Conservation (phyloP, 2,113 vertebrate genomes). For the Corythornis madagascariensis region DNA sequence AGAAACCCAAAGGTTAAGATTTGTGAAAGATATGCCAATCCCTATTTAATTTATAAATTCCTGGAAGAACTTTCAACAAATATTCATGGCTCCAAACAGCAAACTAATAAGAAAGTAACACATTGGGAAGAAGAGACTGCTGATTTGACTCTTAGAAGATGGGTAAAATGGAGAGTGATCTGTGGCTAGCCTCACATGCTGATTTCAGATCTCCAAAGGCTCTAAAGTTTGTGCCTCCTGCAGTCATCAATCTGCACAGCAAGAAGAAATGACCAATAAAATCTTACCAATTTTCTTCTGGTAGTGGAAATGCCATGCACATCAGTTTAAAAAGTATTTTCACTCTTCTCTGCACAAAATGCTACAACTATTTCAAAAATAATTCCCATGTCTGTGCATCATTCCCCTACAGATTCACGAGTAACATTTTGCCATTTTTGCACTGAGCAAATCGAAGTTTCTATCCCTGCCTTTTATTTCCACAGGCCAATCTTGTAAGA, state of each 20-base stretch:
- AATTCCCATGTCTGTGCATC: neutral
- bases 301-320: neutral
- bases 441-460: neutral
- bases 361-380: neutral
- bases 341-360: neutral
- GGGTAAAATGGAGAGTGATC: neutral
- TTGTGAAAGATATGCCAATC: neutral
- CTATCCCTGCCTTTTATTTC: neutral
- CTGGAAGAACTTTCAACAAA: neutral
- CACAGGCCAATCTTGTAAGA: neutral
- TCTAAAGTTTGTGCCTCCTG: too few relatives aligned
- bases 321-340: neutral
- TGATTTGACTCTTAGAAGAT: neutral
- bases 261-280: neutral
- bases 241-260: neutral
- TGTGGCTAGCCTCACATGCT: rapidly evolving
- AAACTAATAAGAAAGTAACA: neutral
- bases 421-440: neutral
- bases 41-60: neutral
- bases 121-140: neutral
- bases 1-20: neutral
- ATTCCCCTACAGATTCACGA: neutral
- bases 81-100: neutral
- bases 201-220: neutral
- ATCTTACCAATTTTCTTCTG: neutral